Percentiles rank a stretch among this genome's conserved stretches.
phyloP scores from a whole-genome alignment of 2,888 invertebrate species.

The Iselma pallidipennis region DNA sequence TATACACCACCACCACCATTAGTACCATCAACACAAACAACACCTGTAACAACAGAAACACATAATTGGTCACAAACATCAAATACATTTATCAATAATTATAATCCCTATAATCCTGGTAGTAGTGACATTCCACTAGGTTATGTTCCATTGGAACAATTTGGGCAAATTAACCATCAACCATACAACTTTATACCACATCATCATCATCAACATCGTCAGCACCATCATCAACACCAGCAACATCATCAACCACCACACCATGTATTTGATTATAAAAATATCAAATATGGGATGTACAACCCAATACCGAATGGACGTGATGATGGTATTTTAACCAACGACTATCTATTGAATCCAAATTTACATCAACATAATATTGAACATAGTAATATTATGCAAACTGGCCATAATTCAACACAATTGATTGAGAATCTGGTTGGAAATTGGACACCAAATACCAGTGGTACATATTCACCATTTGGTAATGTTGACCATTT shows the following conservation, averaged over 20 bases:
- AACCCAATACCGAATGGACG: slow-evolving; percentile 39
- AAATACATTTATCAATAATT: slow-evolving; percentile 38
- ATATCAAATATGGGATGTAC: slow-evolving; percentile 37
- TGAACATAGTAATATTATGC: slow-evolving; percentile 18
- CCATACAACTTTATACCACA: slow-evolving; percentile 37
- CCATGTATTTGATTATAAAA: slow-evolving; percentile 24
- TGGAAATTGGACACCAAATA: slow-evolving; percentile 74
- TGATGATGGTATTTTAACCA: slow-evolving; percentile 37
- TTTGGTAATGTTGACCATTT: slow-evolving; percentile 67
- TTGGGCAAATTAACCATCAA: slow-evolving; percentile 19
- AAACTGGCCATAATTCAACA: slow-evolving; percentile 32
- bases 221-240: no score
- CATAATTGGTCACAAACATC: slow-evolving; percentile 40
- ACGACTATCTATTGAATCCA: slow-evolving; percentile 19
- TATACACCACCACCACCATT: slow-evolving; percentile 48
- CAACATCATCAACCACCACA: slow-evolving; percentile 22
- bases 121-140: slow-evolving; percentile 21
- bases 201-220: slow-evolving; percentile 31
- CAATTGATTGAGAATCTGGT: slow-evolving; percentile 71
- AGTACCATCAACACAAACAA: background rate
- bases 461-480: slow-evolving; percentile 73
- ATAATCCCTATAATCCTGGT: slow-evolving; percentile 37
- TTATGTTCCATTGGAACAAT: slow-evolving; percentile 18
- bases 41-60: slow-evolving; percentile 33
- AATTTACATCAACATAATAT: slow-evolving; percentile 9